Evolutionary conservation across 2,888 invertebrate genomes (phyloP).

Genomic region (Hirtodrosophila confusa): DNA sequence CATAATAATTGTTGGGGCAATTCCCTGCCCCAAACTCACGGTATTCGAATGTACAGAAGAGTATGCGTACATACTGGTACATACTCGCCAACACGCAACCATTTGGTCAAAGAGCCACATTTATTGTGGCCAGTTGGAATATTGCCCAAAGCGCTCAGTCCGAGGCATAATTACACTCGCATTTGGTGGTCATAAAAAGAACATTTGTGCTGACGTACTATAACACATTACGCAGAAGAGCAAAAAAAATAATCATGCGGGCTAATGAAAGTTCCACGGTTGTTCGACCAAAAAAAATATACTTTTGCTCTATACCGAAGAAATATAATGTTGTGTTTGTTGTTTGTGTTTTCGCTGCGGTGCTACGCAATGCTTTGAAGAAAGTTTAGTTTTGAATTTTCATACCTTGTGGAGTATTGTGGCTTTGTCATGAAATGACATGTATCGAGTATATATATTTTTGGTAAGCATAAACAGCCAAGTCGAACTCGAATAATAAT

Average conservation of each 20-base stretch:
- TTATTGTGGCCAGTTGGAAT: slow-evolving; percentile 48
- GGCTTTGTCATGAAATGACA: no score
- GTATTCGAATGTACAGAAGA: slow-evolving; percentile 31
- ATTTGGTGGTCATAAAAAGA: slow-evolving; percentile 73
- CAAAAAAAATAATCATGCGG: slow-evolving; percentile 5
- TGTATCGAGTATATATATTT: no score
- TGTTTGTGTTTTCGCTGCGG: no score
- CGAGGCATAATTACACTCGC: slow-evolving; percentile 57
- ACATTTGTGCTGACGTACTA: slow-evolving; percentile 63
- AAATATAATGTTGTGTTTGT: no score
- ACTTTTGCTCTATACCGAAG: no score
- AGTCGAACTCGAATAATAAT: slow-evolving; percentile 47
- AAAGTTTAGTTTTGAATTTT: no score
- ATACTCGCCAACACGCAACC: slow-evolving; percentile 39
- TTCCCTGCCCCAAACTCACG: slow-evolving; percentile 61
- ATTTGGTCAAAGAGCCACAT: slow-evolving; percentile 51
- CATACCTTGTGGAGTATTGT: no score
- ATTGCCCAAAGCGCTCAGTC: slow-evolving; percentile 40
- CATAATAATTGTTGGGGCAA: slow-evolving; percentile 78
- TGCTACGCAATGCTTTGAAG: no score
- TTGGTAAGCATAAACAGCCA: background rate
- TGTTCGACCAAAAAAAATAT: no score
- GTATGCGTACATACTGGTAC: background rate
- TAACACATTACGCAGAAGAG: slow-evolving; percentile 17
- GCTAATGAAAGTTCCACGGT: slow-evolving; percentile 24